These are phyloP conservation scores for Diglossa cyanea DNA, from an alignment of 2,797 vertebrate species.

Conservation along the genomic window DNA sequence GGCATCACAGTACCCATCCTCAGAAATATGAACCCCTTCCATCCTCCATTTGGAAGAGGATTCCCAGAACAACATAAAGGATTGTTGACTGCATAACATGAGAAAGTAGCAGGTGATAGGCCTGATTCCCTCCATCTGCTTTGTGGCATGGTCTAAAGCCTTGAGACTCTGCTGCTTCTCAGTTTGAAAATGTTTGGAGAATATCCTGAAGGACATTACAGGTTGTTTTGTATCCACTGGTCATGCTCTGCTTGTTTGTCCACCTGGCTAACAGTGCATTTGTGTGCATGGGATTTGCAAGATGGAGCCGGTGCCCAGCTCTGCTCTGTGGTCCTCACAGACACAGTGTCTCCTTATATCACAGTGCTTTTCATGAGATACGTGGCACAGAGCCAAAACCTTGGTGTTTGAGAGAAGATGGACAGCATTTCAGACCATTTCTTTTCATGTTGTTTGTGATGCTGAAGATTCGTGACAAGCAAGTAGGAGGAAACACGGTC, in stretches of 20 bases:
- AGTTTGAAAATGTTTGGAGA: not conserved
- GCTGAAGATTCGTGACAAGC: not conserved
- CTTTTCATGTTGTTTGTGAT: not conserved
- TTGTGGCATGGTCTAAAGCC: not conserved
- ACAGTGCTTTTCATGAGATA: not conserved
- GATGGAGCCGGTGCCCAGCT: not conserved
- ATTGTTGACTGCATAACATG: slow-evolving; percentile 77
- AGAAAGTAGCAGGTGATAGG: slow-evolving; percentile 80
- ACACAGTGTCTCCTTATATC: not conserved
- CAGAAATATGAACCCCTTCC: slow-evolving; percentile 84
- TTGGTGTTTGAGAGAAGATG: not conserved
- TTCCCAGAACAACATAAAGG: slow-evolving; percentile 83
- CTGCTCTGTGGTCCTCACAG: not conserved
- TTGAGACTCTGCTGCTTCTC: not conserved
- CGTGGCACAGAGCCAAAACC: not conserved
- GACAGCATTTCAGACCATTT: not conserved
- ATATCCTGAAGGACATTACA: not conserved
- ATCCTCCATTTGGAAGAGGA: slow-evolving; percentile 76
- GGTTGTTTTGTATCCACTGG: not conserved
- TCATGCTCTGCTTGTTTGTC: not conserved
- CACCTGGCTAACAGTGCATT: not conserved
- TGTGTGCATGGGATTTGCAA: not conserved
- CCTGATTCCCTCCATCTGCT: slow-evolving; percentile 48
- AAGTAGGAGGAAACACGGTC: not conserved
- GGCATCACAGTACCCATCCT: slow-evolving; percentile 71